A percentile compares a stretch with the other conserved stretches of the same genome.
Conservation (phyloP, 2,797 vertebrate genomes). For the Muscicapa striata region DNA sequence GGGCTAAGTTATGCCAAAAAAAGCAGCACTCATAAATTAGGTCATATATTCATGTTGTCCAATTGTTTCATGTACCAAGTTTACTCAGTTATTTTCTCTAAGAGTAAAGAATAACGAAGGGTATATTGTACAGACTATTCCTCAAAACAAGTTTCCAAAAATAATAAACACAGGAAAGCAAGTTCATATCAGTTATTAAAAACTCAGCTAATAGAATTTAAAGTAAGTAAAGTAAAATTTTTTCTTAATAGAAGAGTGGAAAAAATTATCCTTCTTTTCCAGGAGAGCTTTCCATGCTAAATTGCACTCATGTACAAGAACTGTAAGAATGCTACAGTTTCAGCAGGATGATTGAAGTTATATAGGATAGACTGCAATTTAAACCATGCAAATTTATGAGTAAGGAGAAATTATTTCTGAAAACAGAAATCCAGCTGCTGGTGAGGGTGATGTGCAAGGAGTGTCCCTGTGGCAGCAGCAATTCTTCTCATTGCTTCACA, state of each 20-base stretch:
- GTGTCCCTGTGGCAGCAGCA: neutral
- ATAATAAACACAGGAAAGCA: neutral
- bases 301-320: neutral
- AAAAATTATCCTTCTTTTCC: neutral
- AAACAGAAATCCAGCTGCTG: neutral
- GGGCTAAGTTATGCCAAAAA: neutral
- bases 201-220: neutral
- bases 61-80: neutral
- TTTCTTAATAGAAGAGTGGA: neutral
- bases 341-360: neutral
- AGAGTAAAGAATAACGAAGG: neutral
- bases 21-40: neutral
- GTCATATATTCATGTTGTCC: neutral
- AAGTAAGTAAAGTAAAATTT: neutral
- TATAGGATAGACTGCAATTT: neutral
- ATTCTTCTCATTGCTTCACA: neutral
- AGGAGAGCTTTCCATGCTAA: neutral
- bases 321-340: neutral
- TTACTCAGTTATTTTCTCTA: neutral
- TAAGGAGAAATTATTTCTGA: neutral
- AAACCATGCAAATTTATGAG: neutral
- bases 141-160: slow-evolving; percentile 11
- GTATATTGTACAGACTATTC: neutral
- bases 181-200: neutral
- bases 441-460: neutral